Conservation (phyloP, 2,888 invertebrate species). For the Eurois occulta region DNA sequence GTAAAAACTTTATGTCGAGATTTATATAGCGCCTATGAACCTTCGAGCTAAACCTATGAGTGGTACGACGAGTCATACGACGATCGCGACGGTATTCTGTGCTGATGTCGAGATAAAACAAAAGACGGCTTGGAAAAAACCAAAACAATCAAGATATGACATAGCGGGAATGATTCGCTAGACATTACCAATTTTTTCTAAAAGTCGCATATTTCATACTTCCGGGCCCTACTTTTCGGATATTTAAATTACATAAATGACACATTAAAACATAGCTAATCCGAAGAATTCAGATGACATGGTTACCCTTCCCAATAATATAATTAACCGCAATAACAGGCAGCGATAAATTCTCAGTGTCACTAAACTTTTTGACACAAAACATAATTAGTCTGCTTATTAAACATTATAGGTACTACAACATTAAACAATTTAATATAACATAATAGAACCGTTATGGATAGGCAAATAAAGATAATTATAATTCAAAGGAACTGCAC, state of each 20-base stretch:
- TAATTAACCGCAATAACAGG: slow-evolving; percentile 14
- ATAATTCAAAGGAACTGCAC: slow-evolving; percentile 6
- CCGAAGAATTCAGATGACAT: neutral
- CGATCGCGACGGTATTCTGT: neutral
- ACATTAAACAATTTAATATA: slow-evolving; percentile 1
- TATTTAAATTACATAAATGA: neutral
- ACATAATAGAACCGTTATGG: neutral
- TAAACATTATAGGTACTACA: slow-evolving; percentile 2
- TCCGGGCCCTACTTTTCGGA: neutral
- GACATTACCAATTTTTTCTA: neutral
- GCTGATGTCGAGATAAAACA: neutral
- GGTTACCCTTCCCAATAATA: slow-evolving; percentile 13
- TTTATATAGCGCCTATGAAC: neutral
- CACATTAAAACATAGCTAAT: neutral
- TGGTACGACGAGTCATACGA: neutral
- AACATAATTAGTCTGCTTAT: slow-evolving; percentile 6
- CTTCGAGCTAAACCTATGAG: neutral
- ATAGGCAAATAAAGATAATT: slow-evolving; percentile 27
- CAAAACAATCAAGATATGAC: neutral
- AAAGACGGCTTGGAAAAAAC: neutral
- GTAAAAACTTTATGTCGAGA: neutral
- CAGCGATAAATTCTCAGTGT: slow-evolving; percentile 18
- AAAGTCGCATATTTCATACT: neutral
- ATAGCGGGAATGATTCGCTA: neutral
- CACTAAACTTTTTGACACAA: slow-evolving; percentile 26